Evolutionary conservation across 2,113 vertebrate species (phyloP), one percentile per base, ranked within the genome.

Genomic region (Sceloporus tristichus): DNA sequence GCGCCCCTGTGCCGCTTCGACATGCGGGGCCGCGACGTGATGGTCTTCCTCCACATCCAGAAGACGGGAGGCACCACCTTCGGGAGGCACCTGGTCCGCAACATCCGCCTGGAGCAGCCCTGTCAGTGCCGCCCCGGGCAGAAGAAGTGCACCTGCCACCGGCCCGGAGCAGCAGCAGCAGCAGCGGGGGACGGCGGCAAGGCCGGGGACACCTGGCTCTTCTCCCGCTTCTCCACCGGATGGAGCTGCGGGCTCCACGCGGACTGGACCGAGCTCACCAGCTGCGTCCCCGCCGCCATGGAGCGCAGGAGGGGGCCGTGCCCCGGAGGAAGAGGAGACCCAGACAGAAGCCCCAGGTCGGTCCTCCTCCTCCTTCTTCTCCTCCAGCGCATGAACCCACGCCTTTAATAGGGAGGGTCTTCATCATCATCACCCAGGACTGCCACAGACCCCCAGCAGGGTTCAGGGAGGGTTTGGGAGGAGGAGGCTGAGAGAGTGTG

Each of bases 61-160:
- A 99, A 99, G 95, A 99, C 99, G 8, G 99, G 98, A 2, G 98
- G 99, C 68, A 99, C 99, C 91, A 99, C 99, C 48, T 99, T 99
- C 95, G 99, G 99, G 73, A 94, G 99, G 80, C 99, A 99, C 94
- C 94, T 99, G 96, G 99, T 99, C 90, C 98, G 98, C 96, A 99
- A 99, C 97, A 99, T 99, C 90, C 98, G 96, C 42, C 95, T 99
- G 96, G 99, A 99, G 96, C 98, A 98, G 94, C 99, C 98, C 18
- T 99, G 99, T 90, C 97, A 97, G 93, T 99, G 98, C 95, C 98
- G 98, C 56, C 96, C 98, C 0, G 98, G 99, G 1, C 99, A 99
- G 97, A 99, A 99, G 96, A 99, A 99, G 94, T 99, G 98, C 96
- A 97, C 97, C 78, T 99, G 98, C 87, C 98, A 98, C 96, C 98